Conservation (phyloP, 2,113 vertebrate genomes). For the Varanus salvator region DNA sequence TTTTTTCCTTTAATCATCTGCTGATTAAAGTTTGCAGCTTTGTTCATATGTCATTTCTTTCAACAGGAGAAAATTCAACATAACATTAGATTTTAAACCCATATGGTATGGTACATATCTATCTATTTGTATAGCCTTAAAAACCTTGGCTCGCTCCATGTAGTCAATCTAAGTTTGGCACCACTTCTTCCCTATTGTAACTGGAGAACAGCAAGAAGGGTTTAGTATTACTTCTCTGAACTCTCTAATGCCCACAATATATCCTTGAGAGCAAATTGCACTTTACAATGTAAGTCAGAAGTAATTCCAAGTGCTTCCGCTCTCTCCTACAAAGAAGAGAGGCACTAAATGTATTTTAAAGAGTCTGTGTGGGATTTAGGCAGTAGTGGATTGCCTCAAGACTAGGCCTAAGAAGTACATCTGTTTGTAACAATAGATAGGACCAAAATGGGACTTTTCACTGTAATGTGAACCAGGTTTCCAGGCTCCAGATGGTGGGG, state of each 20-base stretch:
- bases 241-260: not conserved
- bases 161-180: not conserved
- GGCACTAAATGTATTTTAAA: slow-evolving; percentile 37
- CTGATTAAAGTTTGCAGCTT: not conserved
- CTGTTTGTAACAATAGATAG: not conserved
- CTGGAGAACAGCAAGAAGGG: not conserved
- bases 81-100: slow-evolving; percentile 10
- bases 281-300: slow-evolving; percentile 23
- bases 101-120: not conserved
- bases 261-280: slow-evolving; percentile 11
- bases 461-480: too few relatives aligned
- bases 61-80: not conserved
- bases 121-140: not conserved
- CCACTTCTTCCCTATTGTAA: not conserved
- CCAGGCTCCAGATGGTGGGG: too few relatives aligned
- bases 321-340: not conserved
- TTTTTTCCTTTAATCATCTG: not conserved
- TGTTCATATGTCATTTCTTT: not conserved
- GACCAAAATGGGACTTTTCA: not conserved
- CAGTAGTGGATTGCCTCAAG: slow-evolving; percentile 8
- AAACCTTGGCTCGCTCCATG: not conserved
- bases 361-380: not conserved
- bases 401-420: not conserved
- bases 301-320: not conserved
- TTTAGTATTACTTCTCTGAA: not conserved